phyloP scores from a whole-genome alignment of 2,888 invertebrate genomes.

The Aplocera efformata region DNA sequence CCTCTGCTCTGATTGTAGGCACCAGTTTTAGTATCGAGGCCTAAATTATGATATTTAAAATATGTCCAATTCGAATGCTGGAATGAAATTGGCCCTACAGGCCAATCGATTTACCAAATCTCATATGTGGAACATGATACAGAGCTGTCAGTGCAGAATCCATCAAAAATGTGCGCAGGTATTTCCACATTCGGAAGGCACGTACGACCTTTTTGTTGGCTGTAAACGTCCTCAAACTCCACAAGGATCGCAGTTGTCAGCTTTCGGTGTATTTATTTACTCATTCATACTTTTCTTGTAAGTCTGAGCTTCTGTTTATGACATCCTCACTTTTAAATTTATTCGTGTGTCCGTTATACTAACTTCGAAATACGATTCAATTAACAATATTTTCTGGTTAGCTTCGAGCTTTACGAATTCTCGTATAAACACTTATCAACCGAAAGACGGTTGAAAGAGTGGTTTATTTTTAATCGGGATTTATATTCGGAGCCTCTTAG shows the following conservation, averaged over 20 bases:
- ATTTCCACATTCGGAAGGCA: constrained; percentile 56
- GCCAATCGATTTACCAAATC: constrained; percentile 18
- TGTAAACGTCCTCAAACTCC: constrained; percentile 55
- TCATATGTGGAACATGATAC: constrained; percentile 32
- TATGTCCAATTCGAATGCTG: no score
- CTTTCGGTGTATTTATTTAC: constrained; percentile 61
- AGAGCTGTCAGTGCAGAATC: constrained; percentile 51
- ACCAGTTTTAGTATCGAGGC: neutral
- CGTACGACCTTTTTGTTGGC: constrained; percentile 57
- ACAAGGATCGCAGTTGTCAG: constrained; percentile 53
- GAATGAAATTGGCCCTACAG: no score
- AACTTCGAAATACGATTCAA: constrained; percentile 37
- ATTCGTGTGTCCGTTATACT: constrained; percentile 41
- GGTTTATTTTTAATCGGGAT: constrained; percentile 65
- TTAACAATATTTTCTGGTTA: constrained; percentile 26
- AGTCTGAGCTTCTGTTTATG: constrained; percentile 50
- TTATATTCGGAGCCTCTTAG: constrained; percentile 75
- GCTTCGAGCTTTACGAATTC: constrained; percentile 12
- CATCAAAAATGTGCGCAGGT: constrained; percentile 54
- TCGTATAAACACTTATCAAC: constrained; percentile 59
- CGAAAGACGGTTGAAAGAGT: constrained; percentile 44
- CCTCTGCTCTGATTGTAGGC: neutral
- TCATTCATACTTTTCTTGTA: constrained; percentile 62
- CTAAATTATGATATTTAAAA: constrained; percentile 4
- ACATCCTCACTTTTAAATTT: constrained; percentile 34